A percentile compares a stretch with the other conserved stretches of the same genome.
These are phyloP conservation scores for Clarias platycephalus DNA, from an alignment of 2,797 vertebrate species.

Conservation along the genomic window DNA sequence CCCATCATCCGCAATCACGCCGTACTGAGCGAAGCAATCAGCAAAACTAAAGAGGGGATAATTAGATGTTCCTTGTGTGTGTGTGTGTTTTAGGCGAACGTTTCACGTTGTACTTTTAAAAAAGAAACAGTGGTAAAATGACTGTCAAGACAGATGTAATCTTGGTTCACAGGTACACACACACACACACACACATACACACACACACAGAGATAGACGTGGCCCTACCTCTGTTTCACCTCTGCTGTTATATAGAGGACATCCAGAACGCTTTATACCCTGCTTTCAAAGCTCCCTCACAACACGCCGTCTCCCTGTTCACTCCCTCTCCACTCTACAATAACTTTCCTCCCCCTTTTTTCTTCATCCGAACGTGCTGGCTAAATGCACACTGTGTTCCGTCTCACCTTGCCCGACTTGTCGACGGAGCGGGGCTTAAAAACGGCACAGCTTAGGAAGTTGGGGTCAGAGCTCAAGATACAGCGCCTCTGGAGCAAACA, in stretches of 20 bases:
- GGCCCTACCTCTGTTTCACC: conserved; percentile 28
- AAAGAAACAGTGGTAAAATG: conserved; percentile 26
- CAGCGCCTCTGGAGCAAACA: no score
- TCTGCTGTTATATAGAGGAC: conserved; percentile 38
- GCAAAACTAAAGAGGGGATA: conserved; percentile 48
- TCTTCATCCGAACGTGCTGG: conserved; percentile 11
- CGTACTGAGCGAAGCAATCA: conserved; percentile 49
- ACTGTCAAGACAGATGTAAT: conserved; percentile 44
- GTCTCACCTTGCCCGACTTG: conserved; percentile 22
- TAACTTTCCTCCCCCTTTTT: conserved; percentile 27
- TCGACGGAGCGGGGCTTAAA: neutral
- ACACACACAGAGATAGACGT: neutral
- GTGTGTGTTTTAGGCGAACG: conserved; percentile 14
- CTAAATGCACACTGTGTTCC: conserved; percentile 21
- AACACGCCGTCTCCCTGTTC: conserved; percentile 36
- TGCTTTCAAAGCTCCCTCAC: conserved; percentile 36
- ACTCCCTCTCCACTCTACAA: conserved; percentile 18
- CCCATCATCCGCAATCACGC: conserved; percentile 50
- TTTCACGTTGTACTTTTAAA: conserved; percentile 41
- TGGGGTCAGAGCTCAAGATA: no score
- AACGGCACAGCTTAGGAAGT: neutral
- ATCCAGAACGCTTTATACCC: conserved; percentile 31
- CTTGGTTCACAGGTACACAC: neutral
- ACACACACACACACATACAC: neutral
- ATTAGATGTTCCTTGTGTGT: conserved; percentile 43